phyloP scores from a whole-genome alignment of 2,797 vertebrate genomes.

The Chrosomus eos region DNA sequence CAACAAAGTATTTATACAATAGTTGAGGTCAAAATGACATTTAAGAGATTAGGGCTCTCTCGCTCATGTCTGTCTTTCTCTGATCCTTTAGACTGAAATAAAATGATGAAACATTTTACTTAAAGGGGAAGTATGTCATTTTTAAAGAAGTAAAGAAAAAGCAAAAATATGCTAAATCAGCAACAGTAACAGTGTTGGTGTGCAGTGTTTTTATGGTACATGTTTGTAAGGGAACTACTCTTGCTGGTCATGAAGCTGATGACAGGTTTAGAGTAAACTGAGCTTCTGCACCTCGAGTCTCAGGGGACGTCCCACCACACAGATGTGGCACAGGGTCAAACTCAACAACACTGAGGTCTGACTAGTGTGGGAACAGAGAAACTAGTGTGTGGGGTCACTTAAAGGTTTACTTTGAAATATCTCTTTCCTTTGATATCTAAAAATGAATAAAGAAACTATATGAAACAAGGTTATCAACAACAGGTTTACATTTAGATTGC shows the following conservation, averaged over 20 bases:
- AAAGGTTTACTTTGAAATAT: not conserved
- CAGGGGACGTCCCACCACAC: constrained; percentile 7
- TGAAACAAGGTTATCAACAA: not conserved
- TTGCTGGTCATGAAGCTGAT: not conserved
- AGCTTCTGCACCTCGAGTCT: constrained; percentile 5
- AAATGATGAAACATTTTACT: no score
- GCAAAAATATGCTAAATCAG: not conserved
- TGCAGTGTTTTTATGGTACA: not conserved
- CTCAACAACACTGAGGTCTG: constrained; percentile 46
- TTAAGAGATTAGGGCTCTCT: no score
- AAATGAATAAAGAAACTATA: not conserved
- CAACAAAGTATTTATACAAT: not conserved
- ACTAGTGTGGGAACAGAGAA: constrained; percentile 37
- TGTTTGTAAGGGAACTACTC: not conserved
- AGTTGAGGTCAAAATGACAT: no score
- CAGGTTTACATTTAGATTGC: not conserved
- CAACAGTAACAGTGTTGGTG: not conserved
- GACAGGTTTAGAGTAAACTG: constrained; percentile 26
- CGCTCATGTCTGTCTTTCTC: no score
- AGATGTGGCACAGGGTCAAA: constrained; percentile 42
- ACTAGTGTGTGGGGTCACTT: not conserved
- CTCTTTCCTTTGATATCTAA: not conserved
- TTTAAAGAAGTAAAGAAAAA: no score
- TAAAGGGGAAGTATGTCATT: no score
- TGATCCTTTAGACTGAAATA: no score